phyloP scores from a whole-genome alignment of 2,888 invertebrate genomes.

The Philhelius pedissequus region DNA sequence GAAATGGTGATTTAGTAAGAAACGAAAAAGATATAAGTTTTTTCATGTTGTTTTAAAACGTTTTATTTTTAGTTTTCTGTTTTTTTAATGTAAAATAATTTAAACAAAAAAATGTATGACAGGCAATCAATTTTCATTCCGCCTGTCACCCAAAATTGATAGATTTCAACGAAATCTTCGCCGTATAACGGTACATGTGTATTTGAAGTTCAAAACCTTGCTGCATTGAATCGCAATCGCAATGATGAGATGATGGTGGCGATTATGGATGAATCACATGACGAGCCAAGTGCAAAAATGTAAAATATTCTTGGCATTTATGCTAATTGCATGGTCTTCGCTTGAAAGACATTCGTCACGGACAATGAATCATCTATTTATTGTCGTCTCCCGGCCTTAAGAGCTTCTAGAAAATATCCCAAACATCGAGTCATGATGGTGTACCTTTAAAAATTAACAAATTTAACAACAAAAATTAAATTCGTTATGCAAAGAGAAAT shows the following conservation, averaged over 20 bases:
- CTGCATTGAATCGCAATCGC: neutral
- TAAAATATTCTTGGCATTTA: slow-evolving; percentile 54
- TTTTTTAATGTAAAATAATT: slow-evolving; percentile 4
- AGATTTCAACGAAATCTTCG: slow-evolving; percentile 24
- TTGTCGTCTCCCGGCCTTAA: slow-evolving; percentile 10
- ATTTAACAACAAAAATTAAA: slow-evolving; percentile 12
- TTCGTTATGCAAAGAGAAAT: slow-evolving; percentile 66
- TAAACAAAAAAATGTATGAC: neutral
- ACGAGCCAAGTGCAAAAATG: slow-evolving; percentile 35
- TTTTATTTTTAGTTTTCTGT: slow-evolving; percentile 18
- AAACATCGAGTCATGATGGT: slow-evolving; percentile 8
- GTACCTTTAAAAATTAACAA: slow-evolving; percentile 59
- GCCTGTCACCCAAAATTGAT: slow-evolving; percentile 29
- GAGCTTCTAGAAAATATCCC: slow-evolving; percentile 15
- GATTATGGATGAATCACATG: slow-evolving; percentile 35
- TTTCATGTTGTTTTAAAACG: neutral
- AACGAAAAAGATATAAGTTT: slow-evolving; percentile 5
- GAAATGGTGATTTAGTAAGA: slow-evolving; percentile 12
- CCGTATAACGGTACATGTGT: slow-evolving; percentile 12
- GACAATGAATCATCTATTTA: slow-evolving; percentile 52
- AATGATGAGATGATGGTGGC: neutral
- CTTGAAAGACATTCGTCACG: slow-evolving; percentile 59
- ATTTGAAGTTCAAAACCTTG: neutral
- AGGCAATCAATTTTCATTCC: slow-evolving; percentile 36
- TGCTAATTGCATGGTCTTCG: slow-evolving; percentile 54